Evolutionary conservation across 2,797 vertebrate species (phyloP).

Genomic region (Hemitrygon akajei): DNA sequence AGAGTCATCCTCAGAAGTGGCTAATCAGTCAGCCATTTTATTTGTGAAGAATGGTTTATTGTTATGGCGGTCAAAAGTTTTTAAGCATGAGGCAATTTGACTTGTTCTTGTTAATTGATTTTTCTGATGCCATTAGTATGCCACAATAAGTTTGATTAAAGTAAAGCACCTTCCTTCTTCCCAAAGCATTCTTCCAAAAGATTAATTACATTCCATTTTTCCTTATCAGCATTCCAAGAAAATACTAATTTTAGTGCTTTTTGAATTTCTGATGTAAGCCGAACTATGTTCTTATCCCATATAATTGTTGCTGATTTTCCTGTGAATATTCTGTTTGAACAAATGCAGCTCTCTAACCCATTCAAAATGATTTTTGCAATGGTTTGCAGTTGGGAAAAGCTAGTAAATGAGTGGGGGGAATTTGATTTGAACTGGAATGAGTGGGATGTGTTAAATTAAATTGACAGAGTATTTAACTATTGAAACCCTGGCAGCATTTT

Average conservation of each 20-base stretch:
- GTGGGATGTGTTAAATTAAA: not conserved
- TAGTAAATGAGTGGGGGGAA: not conserved
- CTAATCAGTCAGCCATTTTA: not conserved
- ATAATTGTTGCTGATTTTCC: not conserved
- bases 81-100: not conserved
- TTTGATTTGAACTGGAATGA: not conserved
- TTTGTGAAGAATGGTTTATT: not conserved
- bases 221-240: not conserved
- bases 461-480: not conserved
- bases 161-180: not conserved
- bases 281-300: not conserved
- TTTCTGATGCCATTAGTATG: not conserved
- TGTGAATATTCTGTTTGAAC: not conserved
- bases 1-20: not conserved
- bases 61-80: not conserved
- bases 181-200: not conserved
- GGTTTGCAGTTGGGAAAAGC: not conserved
- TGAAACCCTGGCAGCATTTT: not conserved
- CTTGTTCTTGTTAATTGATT: not conserved
- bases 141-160: not conserved
- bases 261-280: not conserved
- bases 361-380: not conserved
- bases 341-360: not conserved
- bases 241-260: not conserved
- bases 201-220: not conserved